phyloP scores from a whole-genome alignment of 2,113 vertebrate genomes.

The Pelvicachromis taeniatus region DNA sequence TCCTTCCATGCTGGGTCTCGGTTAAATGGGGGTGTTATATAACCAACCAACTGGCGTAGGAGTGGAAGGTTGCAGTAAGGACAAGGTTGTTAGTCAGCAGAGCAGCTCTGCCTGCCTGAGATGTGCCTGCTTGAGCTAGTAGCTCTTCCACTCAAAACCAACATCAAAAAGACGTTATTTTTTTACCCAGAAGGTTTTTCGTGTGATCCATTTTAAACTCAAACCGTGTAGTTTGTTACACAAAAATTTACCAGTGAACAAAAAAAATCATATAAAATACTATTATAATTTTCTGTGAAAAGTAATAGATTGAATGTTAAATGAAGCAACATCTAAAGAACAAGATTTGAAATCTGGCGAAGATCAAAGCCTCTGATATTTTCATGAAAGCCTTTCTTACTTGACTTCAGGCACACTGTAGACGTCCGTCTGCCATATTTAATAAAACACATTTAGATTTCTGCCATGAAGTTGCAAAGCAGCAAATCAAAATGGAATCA shows the following conservation, averaged over 20 bases:
- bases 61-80: conserved; percentile 31
- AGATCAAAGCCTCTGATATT: background rate
- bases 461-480: background rate
- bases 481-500: background rate
- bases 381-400: background rate
- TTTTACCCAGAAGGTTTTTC: background rate
- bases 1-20: background rate
- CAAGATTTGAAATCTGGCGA: background rate
- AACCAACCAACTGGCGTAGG: background rate
- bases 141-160: background rate
- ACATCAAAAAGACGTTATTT: background rate
- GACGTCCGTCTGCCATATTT: background rate
- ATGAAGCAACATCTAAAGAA: background rate
- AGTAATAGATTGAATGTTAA: background rate
- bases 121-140: background rate
- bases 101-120: background rate
- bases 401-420: background rate
- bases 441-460: background rate
- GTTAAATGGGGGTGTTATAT: conserved; percentile 20
- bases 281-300: background rate
- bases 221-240: background rate
- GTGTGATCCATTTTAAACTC: background rate
- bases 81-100: conserved; percentile 21
- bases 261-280: background rate
- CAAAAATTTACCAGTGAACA: background rate